phyloP scores from a whole-genome alignment of 2,888 invertebrate species.

The Meandrusa payeni region DNA sequence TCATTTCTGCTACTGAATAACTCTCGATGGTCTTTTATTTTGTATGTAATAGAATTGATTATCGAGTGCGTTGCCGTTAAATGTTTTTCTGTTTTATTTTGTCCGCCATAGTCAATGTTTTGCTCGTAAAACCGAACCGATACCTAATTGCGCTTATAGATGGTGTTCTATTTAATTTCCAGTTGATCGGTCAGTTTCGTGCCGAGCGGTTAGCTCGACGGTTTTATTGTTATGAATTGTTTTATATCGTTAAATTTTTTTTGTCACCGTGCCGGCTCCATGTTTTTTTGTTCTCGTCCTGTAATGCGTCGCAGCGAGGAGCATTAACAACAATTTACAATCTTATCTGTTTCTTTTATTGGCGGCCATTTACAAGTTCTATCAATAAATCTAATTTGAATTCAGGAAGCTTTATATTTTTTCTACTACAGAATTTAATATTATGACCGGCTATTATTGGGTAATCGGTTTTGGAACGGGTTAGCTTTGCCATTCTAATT shows the following conservation, averaged over 20 bases:
- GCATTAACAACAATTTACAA: conserved; percentile 29
- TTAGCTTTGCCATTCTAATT: conserved; percentile 8
- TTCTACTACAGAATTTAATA: conserved; percentile 19
- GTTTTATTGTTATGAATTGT: conserved; percentile 76
- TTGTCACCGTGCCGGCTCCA: conserved; percentile 34
- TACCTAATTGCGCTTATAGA: conserved; percentile 61
- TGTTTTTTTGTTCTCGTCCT: conserved; percentile 35
- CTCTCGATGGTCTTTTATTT: conserved; percentile 25
- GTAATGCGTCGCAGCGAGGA: conserved; percentile 29
- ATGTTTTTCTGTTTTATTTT: conserved; percentile 6
- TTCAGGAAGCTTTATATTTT: conserved; percentile 24
- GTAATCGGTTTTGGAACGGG: conserved; percentile 8
- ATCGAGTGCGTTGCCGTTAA: conserved; percentile 17
- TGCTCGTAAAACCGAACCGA: conserved; percentile 66
- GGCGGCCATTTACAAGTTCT: conserved; percentile 23
- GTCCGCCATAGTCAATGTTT: conserved; percentile 59
- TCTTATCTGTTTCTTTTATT: conserved; percentile 29
- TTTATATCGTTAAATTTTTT: conserved; percentile 39
- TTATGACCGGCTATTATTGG: conserved; percentile 14
- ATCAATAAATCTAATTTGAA: conserved; percentile 25
- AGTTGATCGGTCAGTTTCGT: conserved; percentile 59
- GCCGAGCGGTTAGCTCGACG: conserved; percentile 53
- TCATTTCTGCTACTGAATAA: conserved; percentile 38
- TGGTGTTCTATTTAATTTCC: conserved; percentile 69
- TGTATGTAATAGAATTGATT: conserved; percentile 23